Evolutionary conservation across 2,888 invertebrate species (phyloP).

Genomic region (Caenorhabditis imperialis): DNA sequence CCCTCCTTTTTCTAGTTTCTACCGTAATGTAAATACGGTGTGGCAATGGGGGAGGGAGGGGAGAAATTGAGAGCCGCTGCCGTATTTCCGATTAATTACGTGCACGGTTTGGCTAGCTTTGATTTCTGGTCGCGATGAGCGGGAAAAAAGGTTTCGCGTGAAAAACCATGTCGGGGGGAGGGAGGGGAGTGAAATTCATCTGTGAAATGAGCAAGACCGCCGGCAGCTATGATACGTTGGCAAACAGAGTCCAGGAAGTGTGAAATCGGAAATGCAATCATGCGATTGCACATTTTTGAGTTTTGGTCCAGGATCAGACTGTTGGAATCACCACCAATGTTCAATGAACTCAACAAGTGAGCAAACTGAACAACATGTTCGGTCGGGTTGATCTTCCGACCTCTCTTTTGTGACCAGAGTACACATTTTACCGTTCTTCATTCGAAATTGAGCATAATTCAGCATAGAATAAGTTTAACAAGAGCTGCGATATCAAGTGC

Average conservation of each 20-base stretch:
- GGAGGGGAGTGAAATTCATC: no score
- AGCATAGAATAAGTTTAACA: no score
- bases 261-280: slow-evolving; percentile 10
- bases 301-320: slow-evolving; percentile 17
- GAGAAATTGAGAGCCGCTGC: background rate
- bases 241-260: slow-evolving; percentile 46
- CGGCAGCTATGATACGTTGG: slow-evolving; percentile 16
- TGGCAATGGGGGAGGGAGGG: slow-evolving; percentile 24
- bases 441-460: no score
- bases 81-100: slow-evolving; percentile 23
- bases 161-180: slow-evolving; percentile 31
- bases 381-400: no score
- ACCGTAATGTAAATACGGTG: slow-evolving; percentile 52
- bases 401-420: no score
- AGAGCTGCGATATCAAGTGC: no score
- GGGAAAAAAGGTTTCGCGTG: slow-evolving; percentile 11
- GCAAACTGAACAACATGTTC: no score
- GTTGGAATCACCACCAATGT: background rate
- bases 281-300: slow-evolving; percentile 16
- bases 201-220: background rate
- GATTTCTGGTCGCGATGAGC: slow-evolving; percentile 15
- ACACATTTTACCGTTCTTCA: no score
- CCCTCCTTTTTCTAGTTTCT: slow-evolving; percentile 54
- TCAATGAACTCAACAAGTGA: no score
- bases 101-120: slow-evolving; percentile 8